phyloP scores from a whole-genome alignment of 2,888 invertebrate genomes.

The Drosophila meridiana region DNA sequence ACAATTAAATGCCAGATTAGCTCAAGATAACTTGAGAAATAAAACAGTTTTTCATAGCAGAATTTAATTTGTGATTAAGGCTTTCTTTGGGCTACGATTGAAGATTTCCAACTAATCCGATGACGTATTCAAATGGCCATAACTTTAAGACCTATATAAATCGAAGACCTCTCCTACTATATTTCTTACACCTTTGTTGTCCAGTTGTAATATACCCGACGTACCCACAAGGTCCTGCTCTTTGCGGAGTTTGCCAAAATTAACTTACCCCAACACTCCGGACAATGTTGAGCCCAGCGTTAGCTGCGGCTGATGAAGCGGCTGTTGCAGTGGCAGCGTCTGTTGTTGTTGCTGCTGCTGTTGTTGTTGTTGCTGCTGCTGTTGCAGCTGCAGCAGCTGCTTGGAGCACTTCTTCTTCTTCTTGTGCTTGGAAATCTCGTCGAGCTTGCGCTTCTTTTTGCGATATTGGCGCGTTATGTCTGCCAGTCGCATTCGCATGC shows the following conservation, averaged over 20 bases:
- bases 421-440: conserved; percentile 87
- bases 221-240: neutral
- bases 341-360: conserved; percentile 34
- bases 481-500: conserved; percentile 92
- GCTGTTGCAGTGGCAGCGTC: conserved; percentile 16
- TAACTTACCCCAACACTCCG: conserved; percentile 61
- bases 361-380: conserved; percentile 34
- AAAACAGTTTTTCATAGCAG: neutral
- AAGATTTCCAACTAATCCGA: neutral
- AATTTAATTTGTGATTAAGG: neutral
- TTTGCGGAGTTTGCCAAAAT: neutral
- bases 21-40: neutral
- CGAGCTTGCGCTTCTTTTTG: conserved; percentile 93
- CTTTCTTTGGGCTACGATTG: neutral
- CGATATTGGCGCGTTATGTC: conserved; percentile 93
- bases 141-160: neutral
- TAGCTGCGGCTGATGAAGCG: conserved; percentile 65
- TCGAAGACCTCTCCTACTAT: neutral
- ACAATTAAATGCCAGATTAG: neutral
- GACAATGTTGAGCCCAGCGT: conserved; percentile 61
- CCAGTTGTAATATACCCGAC: neutral
- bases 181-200: neutral
- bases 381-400: conserved; percentile 47
- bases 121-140: neutral
- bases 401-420: conserved; percentile 83